Evolutionary conservation across 2,888 invertebrate species (phyloP), one percentile per base, ranked within the genome.

Genomic region (Caenorhabditis virilis): DNA sequence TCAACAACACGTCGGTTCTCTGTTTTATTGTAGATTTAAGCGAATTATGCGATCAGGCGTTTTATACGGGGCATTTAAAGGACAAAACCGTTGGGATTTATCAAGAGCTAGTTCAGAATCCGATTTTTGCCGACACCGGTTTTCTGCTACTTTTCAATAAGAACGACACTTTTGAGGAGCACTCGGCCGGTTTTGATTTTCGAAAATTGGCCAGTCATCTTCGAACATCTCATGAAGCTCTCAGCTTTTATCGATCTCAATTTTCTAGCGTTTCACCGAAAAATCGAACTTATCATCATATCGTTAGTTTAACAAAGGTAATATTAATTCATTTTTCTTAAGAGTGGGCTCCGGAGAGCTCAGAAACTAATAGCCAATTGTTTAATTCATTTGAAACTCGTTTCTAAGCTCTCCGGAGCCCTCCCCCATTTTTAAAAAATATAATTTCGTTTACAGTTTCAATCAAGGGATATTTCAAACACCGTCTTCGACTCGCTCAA

Each of bases 1-100:
- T 63, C 48, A 48, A 46, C 11, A 55, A 68, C n/a, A 65, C 67
- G 1, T 46, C 35, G 5, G 60, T 68, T 4, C 38, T 74, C 16
- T 48, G 65, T 5, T 76, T 72, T 49, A 41, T 73, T 9, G 64
- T 76, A 18, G 76, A 76, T 52, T 47, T 76, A 16, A 54, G 69
- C n/a, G 76, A 76, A 52, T 43, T 76, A 4, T 72, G 72, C 30
- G 60, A 72, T 58, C 51, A 50, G 1, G 70, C 59, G 1, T 72
- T 76, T 33, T 73, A 73, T 50, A 42, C 59, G 42, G 73, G 73
- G 11, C 60, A 71, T 39, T 43, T 73, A 15, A 60, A 71, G 38
- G 62, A 69, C 52, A 73, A 73, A 49, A 71, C 73, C 7, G 38
- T 69, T 1, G 26, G 18, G 15, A 61, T 73, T 4, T 73, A 57